Percentiles rank a stretch among this genome's conserved stretches.
These are phyloP conservation scores for Agrenia bidenticulata DNA, from an alignment of 2,888 invertebrate genomes.

Conservation along the genomic window DNA sequence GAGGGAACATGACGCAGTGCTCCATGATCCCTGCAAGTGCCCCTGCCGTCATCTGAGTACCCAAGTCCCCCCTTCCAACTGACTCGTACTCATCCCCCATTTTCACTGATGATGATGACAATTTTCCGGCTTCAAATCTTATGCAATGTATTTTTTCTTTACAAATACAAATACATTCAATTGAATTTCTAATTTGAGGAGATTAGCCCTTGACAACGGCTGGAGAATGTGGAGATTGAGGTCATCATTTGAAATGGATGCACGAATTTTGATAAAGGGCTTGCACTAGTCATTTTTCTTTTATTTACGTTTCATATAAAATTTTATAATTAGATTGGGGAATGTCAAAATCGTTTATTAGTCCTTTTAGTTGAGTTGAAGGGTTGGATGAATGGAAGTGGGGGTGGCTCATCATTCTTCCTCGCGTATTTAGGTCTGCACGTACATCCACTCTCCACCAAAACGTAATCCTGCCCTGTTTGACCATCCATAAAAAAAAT, in stretches of 20 bases:
- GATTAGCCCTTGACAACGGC: too few relatives aligned
- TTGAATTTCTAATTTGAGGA: neutral
- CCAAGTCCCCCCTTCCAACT: slow-evolving; percentile 56
- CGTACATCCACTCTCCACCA: slow-evolving; percentile 91
- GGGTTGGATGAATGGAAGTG: slow-evolving; percentile 49
- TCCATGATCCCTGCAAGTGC: slow-evolving; percentile 62
- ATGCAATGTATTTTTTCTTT: too few relatives aligned
- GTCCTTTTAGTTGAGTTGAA: slow-evolving; percentile 33
- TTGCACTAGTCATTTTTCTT: too few relatives aligned
- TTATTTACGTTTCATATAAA: too few relatives aligned
- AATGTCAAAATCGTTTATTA: slow-evolving; percentile 26
- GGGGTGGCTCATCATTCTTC: slow-evolving; percentile 46
- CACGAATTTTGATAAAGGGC: too few relatives aligned
- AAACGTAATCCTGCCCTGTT: slow-evolving; percentile 81
- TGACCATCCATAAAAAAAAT: slow-evolving; percentile 15
- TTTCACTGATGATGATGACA: too few relatives aligned
- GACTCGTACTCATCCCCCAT: slow-evolving; percentile 59
- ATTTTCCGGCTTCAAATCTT: too few relatives aligned
- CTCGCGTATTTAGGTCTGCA: slow-evolving; percentile 67
- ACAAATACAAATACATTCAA: too few relatives aligned
- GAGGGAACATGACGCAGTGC: slow-evolving; percentile 64
- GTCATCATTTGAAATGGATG: too few relatives aligned
- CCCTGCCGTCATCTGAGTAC: slow-evolving; percentile 58
- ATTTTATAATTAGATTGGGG: too few relatives aligned
- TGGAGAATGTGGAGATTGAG: too few relatives aligned